These are phyloP conservation scores for Achroia grisella DNA, from an alignment of 1,140 invertebrate genomes.

Conservation along the genomic window DNA sequence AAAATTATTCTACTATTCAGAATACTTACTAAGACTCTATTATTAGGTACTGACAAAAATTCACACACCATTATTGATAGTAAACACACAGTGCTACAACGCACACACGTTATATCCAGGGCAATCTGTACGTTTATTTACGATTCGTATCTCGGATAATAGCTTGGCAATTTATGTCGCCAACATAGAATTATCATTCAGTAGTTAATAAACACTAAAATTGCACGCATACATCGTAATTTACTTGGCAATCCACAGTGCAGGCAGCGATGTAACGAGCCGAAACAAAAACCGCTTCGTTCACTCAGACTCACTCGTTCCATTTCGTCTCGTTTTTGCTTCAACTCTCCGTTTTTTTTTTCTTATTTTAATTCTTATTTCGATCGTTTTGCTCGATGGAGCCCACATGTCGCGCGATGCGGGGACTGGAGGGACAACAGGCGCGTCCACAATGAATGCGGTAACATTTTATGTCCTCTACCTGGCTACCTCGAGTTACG, in stretches of 20 bases:
- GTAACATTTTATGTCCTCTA: constrained; percentile 25
- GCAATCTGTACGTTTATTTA: too few relatives aligned
- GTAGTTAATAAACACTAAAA: too few relatives aligned
- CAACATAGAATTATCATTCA: too few relatives aligned
- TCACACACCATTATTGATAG: too few relatives aligned
- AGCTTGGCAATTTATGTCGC: too few relatives aligned
- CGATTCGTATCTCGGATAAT: too few relatives aligned
- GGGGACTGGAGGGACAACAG: constrained; percentile 10
- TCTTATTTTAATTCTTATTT: constrained; percentile 27
- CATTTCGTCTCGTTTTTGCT: constrained; percentile 30
- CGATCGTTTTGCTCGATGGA: constrained; percentile 35
- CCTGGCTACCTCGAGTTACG: constrained; percentile 2
- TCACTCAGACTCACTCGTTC: constrained; percentile 29
- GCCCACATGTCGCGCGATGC: constrained; percentile 34
- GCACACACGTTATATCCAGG: too few relatives aligned
- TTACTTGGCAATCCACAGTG: constrained; percentile 34
- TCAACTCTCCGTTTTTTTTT: constrained; percentile 16
- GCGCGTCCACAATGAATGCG: constrained; percentile 31
- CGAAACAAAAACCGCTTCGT: constrained; percentile 32
- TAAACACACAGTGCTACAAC: too few relatives aligned
- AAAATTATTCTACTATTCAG: too few relatives aligned
- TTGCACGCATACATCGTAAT: constrained; percentile 21
- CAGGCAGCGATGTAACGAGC: constrained; percentile 37
- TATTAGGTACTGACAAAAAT: too few relatives aligned
- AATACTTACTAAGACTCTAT: too few relatives aligned